phyloP scores from a whole-genome alignment of 1,140 invertebrate species.

The Musca domestica region DNA sequence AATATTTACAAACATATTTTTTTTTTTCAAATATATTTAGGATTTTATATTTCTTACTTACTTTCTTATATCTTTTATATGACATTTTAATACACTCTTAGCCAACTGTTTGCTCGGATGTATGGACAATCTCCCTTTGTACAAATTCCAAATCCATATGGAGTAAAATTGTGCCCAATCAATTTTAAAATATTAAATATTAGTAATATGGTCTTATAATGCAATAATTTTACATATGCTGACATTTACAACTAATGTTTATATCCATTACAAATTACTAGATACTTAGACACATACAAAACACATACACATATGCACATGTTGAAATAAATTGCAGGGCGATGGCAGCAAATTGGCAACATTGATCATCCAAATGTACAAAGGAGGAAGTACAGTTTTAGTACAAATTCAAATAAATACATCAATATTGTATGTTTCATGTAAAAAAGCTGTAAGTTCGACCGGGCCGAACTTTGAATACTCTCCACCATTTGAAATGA shows the following conservation, averaged over 20 bases:
- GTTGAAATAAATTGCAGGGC: neutral
- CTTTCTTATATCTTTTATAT: too few relatives aligned
- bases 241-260: neutral
- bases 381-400: neutral
- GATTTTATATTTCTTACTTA: too few relatives aligned
- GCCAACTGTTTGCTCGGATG: too few relatives aligned
- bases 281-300: neutral
- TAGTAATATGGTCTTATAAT: neutral
- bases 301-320: neutral
- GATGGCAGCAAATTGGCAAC: neutral
- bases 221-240: neutral
- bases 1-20: too few relatives aligned
- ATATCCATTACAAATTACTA: neutral
- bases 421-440: too few relatives aligned
- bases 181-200: conserved; percentile 23
- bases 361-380: neutral
- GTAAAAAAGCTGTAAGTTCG: too few relatives aligned
- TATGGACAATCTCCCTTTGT: neutral
- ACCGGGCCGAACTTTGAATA: too few relatives aligned
- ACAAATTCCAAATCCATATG: neutral
- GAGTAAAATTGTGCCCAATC: conserved; percentile 27
- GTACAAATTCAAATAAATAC: too few relatives aligned
- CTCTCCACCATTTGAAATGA: too few relatives aligned
- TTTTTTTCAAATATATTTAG: too few relatives aligned
- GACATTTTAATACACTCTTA: too few relatives aligned